These are phyloP conservation scores for Coilia nasus DNA, from an alignment of 2,797 vertebrate species.

Conservation along the genomic window DNA sequence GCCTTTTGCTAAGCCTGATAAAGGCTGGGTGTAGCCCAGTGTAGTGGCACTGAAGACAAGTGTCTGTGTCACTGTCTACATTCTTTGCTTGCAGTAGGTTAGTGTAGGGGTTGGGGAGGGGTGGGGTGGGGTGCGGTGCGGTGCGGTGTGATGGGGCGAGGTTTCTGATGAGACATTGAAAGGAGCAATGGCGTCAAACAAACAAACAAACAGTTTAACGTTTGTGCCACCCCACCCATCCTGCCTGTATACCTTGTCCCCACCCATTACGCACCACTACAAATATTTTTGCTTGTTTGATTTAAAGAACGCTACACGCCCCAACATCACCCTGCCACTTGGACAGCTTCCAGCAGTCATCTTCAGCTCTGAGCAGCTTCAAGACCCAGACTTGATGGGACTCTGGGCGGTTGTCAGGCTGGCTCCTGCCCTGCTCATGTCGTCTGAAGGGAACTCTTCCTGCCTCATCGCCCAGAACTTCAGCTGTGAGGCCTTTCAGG, in stretches of 20 bases:
- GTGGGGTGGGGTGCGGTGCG: no score
- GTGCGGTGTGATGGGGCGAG: no score
- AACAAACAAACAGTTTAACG: background rate
- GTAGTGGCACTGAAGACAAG: background rate
- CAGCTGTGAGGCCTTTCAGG: slow-evolving; percentile 45
- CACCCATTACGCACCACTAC: no score
- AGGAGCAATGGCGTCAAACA: background rate
- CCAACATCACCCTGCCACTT: background rate
- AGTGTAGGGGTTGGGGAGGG: no score
- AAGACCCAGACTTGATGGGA: slow-evolving; percentile 29
- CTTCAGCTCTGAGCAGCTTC: slow-evolving; percentile 33
- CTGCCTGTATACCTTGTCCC: background rate
- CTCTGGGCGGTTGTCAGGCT: slow-evolving; percentile 41
- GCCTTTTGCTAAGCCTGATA: background rate
- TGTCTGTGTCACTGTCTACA: background rate
- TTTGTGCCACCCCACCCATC: background rate
- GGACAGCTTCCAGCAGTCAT: background rate
- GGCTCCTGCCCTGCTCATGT: slow-evolving; percentile 28
- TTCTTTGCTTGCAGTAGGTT: no score
- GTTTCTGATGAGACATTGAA: background rate
- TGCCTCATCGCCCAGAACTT: slow-evolving; percentile 40
- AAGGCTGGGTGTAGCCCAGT: background rate
- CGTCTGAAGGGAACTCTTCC: slow-evolving; percentile 26
- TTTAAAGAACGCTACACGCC: background rate
- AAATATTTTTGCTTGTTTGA: background rate